These are phyloP conservation scores for Leptonema lineaticorne DNA, from an alignment of 1,140 invertebrate genomes.

Conservation along the genomic window DNA sequence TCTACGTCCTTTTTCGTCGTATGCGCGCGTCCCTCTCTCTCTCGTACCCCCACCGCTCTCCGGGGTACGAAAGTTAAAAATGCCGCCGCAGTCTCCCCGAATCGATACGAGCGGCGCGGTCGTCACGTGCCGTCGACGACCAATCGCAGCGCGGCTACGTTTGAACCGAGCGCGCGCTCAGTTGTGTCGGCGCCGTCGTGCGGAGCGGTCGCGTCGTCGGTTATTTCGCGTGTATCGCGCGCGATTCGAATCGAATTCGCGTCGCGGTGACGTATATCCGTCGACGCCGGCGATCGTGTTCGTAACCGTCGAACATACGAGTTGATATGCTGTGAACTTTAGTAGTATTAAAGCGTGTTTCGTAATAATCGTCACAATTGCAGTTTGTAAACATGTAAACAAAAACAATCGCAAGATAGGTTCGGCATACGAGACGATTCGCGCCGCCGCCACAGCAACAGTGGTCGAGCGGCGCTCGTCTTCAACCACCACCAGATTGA, in stretches of 20 bases:
- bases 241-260: background rate
- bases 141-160: conserved; percentile 49
- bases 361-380: too few relatives aligned
- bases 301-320: too few relatives aligned
- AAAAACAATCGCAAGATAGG: conserved; percentile 1
- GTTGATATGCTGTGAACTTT: too few relatives aligned
- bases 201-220: conserved; percentile 48
- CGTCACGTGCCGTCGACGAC: conserved; percentile 62
- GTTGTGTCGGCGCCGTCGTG: conserved; percentile 48
- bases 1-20: too few relatives aligned
- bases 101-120: conserved; percentile 68
- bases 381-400: conserved; percentile 2
- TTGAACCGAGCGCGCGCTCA: conserved; percentile 43
- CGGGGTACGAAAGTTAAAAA: too few relatives aligned
- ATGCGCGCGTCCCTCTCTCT: too few relatives aligned
- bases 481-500: conserved; percentile 43
- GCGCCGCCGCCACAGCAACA: conserved; percentile 47
- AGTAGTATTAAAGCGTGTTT: too few relatives aligned
- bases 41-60: too few relatives aligned
- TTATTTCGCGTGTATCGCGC: background rate
- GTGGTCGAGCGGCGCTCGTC: conserved; percentile 45
- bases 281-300: conserved; percentile 25
- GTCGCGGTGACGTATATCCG: conserved; percentile 47
- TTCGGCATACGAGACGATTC: conserved; percentile 46
- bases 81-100: conserved; percentile 72